phyloP scores from a whole-genome alignment of 23 tunicate genomes.

The Halocynthia aurantium region DNA sequence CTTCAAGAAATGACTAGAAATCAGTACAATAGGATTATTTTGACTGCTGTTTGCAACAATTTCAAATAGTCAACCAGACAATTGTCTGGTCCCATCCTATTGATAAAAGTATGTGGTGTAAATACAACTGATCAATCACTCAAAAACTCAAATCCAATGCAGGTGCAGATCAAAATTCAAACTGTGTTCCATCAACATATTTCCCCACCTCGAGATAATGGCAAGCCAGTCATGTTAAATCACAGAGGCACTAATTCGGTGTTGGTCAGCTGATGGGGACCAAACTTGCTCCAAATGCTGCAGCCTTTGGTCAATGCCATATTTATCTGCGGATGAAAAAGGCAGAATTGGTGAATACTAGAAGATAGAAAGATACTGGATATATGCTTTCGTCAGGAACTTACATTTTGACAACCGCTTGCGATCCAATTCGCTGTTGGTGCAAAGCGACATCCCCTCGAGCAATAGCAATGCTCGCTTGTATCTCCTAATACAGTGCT shows the following conservation, averaged over 20 bases:
- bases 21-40: no score
- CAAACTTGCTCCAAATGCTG: conserved; percentile 12
- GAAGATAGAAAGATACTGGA: background rate
- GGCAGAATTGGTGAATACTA: background rate
- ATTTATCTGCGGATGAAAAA: conserved; percentile 14
- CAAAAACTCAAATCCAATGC: no score
- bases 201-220: no score
- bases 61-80: no score
- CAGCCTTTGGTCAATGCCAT: conserved; percentile 19
- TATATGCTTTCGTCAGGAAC: background rate
- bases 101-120: no score
- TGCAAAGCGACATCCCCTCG: conserved; percentile 53
- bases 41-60: no score
- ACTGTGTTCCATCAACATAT: no score
- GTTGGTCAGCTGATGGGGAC: background rate
- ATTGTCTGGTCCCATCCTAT: no score
- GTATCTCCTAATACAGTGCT: conserved; percentile 46
- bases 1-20: no score
- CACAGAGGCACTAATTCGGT: background rate
- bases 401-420: conserved; percentile 57
- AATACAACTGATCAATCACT: no score
- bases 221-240: no score
- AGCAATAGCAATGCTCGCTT: conserved; percentile 42
- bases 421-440: conserved; percentile 45
- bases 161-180: no score